Evolutionary conservation across 2,888 invertebrate genomes (phyloP).

Genomic region (Rhaphigaster nebulosa): DNA sequence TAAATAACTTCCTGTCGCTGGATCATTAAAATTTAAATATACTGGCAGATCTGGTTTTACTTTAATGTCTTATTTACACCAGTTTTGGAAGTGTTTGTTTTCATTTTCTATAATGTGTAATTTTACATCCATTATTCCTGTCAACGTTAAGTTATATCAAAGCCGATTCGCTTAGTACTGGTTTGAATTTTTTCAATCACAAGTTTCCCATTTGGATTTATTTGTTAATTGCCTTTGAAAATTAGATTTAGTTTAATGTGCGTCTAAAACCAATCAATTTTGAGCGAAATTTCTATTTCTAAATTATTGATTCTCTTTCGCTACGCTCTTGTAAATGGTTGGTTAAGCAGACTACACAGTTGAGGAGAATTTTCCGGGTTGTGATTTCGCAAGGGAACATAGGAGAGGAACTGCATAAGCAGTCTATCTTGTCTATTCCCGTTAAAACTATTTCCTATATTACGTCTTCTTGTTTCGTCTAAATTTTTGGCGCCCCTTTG

Average conservation of each 20-base stretch:
- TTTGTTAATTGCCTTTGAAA: too few species aligned
- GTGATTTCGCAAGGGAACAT: background rate
- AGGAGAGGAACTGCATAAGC: background rate
- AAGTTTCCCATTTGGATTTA: too few species aligned
- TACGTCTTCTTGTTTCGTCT: background rate
- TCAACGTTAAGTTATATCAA: too few species aligned
- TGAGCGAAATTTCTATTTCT: background rate
- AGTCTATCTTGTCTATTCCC: background rate
- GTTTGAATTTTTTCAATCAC: too few species aligned
- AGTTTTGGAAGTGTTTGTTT: background rate
- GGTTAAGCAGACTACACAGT: background rate
- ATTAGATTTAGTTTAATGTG: too few species aligned
- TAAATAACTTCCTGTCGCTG: constrained; percentile 2
- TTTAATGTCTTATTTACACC: background rate
- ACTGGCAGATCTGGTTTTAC: background rate
- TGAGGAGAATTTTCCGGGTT: background rate
- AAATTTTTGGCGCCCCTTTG: background rate
- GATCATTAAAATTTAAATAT: constrained; percentile 25
- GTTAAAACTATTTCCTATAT: background rate
- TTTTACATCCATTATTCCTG: background rate
- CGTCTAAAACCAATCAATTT: background rate
- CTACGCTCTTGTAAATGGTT: background rate
- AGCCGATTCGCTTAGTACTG: too few species aligned
- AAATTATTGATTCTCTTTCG: background rate
- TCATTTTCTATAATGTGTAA: background rate